These are phyloP conservation scores for Nesoenas mayeri DNA, from an alignment of 2,113 vertebrate species.

Conservation along the genomic window DNA sequence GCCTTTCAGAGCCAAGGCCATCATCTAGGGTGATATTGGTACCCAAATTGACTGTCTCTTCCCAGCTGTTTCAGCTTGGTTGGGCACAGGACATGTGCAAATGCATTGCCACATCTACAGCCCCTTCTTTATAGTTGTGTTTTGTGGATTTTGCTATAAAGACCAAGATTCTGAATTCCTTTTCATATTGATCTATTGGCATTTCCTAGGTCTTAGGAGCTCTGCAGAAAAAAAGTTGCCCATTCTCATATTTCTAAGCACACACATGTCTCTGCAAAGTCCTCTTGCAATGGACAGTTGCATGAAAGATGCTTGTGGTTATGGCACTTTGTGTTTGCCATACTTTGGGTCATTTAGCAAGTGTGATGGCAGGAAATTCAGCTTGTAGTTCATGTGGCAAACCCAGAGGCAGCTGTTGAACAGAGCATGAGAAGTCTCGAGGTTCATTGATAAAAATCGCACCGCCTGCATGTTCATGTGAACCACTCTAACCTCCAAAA, in stretches of 20 bases:
- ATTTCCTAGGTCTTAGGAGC: not conserved
- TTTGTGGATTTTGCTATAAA: not conserved
- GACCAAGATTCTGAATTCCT: not conserved
- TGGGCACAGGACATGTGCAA: not conserved
- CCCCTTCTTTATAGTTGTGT: not conserved
- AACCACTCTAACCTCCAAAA: not conserved
- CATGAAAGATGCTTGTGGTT: fast-evolving
- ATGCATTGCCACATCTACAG: fast-evolving
- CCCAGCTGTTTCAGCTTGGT: not conserved
- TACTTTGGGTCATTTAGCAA: not conserved
- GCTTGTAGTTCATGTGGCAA: not conserved
- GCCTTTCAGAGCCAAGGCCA: not conserved
- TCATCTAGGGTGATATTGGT: not conserved
- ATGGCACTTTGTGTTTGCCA: not conserved
- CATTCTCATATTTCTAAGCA: not conserved
- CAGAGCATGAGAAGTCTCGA: not conserved
- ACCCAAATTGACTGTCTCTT: not conserved
- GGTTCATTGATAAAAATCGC: not conserved
- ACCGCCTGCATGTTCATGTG: not conserved
- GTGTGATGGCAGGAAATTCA: not conserved
- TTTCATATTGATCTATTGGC: not conserved
- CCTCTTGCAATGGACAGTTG: not conserved
- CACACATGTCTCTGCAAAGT: not conserved
- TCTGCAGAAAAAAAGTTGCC: not conserved
- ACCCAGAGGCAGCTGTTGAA: not conserved